Base-by-base conservation (phyloP, 2,113 vertebrate genomes). In the Crotophaga sulcirostris region DNA sequence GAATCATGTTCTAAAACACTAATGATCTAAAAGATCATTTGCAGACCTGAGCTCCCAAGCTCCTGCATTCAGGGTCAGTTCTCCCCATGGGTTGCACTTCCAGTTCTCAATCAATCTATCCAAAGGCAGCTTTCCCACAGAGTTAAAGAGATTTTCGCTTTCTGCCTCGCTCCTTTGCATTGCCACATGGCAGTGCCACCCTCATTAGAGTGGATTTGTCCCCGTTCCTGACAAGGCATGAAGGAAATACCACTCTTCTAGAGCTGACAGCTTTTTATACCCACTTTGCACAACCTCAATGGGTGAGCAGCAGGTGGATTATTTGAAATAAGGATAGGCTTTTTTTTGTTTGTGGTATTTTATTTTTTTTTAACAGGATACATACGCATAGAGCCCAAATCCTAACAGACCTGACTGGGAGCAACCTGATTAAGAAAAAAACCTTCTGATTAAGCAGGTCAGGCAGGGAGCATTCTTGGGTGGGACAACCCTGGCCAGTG, bases 121-220 rank as follows among this genome's bases (percentile, higher is more conserved):
- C 42, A 18, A 89, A 77, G 44, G 59, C 77, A 94, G 40, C 64
- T 91, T 86, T 84, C 68, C 64, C 89, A 87, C 69, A 52, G 79
- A 62, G 16, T 59, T 84, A 31, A 74, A 93, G 70, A 84, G 86
- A 73, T 78, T 89, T 90, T 86, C 0, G 0, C 82, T 73, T 87
- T 85, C 87, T 80, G 59, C 86, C 93, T 90, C 16, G 1, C 73
- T 96, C 56, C 42, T 91, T 92, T 11, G 3, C 70, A 25, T 58
- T 67, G 42, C 89, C 85, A 56, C 95, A 87, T 68, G 84, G 95
- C 88, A 95, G 44, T 94, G 86, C 86, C 90, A 94, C 85, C 75
- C 83, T 94, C 89, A 87, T 93, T 86, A 94, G 84, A 52, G 16
- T 9, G 86, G 73, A 86, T 94, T 95, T 96, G 86, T 93, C 73